phyloP scores from a whole-genome alignment of 2,888 invertebrate species.

The Dyspetes luteomarginatus region DNA sequence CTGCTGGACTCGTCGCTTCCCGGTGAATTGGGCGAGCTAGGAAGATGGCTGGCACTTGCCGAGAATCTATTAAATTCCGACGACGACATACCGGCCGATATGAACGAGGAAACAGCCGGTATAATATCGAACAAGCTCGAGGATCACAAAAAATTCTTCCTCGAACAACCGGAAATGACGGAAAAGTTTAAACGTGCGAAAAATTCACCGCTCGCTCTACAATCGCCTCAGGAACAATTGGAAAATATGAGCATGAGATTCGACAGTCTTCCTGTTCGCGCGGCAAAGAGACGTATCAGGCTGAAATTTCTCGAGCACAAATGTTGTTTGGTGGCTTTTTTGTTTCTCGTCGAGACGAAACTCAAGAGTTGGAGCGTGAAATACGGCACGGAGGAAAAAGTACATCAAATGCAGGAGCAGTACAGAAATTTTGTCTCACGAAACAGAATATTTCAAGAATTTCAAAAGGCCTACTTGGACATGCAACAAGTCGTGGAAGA shows the following conservation, averaged over 20 bases:
- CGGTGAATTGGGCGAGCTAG: constrained; percentile 93
- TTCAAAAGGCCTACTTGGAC: constrained; percentile 95
- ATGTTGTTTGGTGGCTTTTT: constrained; percentile 96
- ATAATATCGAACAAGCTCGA: constrained; percentile 94
- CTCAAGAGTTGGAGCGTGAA: constrained; percentile 95
- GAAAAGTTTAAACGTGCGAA: constrained; percentile 91
- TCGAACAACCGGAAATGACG: constrained; percentile 90
- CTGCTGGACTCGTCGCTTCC: constrained; percentile 93
- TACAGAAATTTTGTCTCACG: constrained; percentile 96
- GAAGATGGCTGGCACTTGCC: constrained; percentile 95
- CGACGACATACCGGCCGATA: constrained; percentile 90
- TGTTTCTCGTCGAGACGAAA: constrained; percentile 95
- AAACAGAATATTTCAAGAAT: constrained; percentile 96
- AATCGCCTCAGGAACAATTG: constrained; percentile 92
- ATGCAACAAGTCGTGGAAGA: constrained; percentile 96
- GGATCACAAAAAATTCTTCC: constrained; percentile 95
- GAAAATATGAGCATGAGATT: constrained; percentile 92
- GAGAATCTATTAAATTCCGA: constrained; percentile 92
- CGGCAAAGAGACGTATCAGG: constrained; percentile 92
- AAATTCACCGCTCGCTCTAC: constrained; percentile 87
- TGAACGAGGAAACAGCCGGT: constrained; percentile 95
- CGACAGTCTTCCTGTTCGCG: constrained; percentile 89
- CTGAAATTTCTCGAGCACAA: constrained; percentile 96
- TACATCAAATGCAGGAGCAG: constrained; percentile 92
- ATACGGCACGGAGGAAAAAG: constrained; percentile 93